Conservation (phyloP, 1,140 invertebrate species). For the Eubasilissa regina region DNA sequence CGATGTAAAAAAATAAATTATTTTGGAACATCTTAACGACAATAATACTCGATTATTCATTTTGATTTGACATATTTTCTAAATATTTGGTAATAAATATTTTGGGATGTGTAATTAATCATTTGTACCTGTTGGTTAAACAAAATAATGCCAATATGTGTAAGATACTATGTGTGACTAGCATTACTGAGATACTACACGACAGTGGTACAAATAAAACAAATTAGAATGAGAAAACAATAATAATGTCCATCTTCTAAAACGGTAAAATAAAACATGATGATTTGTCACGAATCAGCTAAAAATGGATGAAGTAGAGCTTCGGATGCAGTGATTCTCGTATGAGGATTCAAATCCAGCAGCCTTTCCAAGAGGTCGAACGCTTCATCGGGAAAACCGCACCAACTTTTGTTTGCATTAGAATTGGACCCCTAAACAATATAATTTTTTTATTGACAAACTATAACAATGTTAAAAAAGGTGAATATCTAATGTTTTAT, state of each 20-base stretch:
- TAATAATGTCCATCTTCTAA: not conserved
- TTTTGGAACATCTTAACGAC: not conserved
- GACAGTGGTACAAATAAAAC: not conserved
- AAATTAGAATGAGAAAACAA: not conserved
- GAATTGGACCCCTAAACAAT: constrained; percentile 14
- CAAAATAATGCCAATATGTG: constrained; percentile 4
- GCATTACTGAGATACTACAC: constrained; percentile 22
- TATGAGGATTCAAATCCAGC: constrained; percentile 83
- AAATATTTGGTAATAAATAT: constrained; percentile 30
- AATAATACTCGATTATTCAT: not conserved
- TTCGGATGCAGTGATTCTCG: constrained; percentile 80
- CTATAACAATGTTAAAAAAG: too few relatives aligned
- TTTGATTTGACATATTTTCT: not conserved
- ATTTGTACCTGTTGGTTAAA: constrained; percentile 28
- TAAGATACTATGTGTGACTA: constrained; percentile 21
- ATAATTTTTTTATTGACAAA: not conserved
- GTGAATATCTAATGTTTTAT: too few relatives aligned
- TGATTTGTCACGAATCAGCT: constrained; percentile 51
- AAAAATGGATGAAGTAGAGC: constrained; percentile 86
- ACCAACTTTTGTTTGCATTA: constrained; percentile 30
- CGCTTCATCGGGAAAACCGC: constrained; percentile 77
- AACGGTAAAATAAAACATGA: not conserved
- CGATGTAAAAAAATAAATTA: too few relatives aligned
- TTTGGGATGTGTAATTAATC: not conserved
- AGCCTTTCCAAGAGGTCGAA: constrained; percentile 83